Conservation (phyloP, 1,140 invertebrate species). For the Cephus cinctus region DNA sequence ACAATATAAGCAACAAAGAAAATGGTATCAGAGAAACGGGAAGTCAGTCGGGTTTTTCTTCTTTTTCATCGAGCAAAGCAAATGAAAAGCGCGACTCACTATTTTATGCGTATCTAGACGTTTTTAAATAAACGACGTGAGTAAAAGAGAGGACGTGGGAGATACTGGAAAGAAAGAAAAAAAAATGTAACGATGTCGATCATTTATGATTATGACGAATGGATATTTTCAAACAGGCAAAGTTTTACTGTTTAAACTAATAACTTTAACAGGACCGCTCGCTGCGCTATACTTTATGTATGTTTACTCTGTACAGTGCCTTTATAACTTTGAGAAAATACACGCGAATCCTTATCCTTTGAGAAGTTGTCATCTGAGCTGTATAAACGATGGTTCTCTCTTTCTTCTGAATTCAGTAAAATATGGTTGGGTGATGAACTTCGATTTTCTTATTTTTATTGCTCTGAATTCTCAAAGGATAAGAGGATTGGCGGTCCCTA, state of each 20-base stretch:
- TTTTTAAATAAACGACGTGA: no score
- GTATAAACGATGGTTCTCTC: conserved; percentile 20
- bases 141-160: neutral
- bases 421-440: conserved; percentile 1
- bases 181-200: conserved; percentile 29
- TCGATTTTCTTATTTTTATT: conserved; percentile 8
- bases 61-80: no score
- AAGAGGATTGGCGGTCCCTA: conserved; percentile 22
- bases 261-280: conserved; percentile 20
- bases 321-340: conserved; percentile 43
- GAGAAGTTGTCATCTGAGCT: conserved; percentile 17
- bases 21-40: conserved; percentile 10
- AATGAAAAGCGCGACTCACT: no score
- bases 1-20: conserved; percentile 22
- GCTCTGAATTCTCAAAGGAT: no score
- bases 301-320: conserved; percentile 50
- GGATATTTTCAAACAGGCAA: conserved; percentile 41
- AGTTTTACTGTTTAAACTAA: conserved; percentile 32
- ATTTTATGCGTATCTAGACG: no score
- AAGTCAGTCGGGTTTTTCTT: no score
- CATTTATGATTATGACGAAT: conserved; percentile 30
- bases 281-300: conserved; percentile 35
- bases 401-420: conserved; percentile 1
- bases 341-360: conserved; percentile 14
- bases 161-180: conserved; percentile 19